Base-by-base conservation (phyloP, 2,113 vertebrate genomes). In the Notothenia coriiceps region DNA sequence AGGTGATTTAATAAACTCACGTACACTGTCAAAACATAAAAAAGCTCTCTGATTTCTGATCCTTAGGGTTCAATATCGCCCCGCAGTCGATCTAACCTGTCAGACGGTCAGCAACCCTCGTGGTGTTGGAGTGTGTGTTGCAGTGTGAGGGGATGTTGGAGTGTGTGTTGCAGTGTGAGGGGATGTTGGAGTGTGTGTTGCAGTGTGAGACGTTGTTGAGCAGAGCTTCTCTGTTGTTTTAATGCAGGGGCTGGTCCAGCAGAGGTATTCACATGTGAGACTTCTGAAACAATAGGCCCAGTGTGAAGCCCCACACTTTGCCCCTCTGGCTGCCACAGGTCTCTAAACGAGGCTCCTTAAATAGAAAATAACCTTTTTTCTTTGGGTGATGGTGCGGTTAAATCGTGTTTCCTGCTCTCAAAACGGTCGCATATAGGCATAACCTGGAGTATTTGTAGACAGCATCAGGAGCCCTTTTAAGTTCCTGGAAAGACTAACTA, bases 241-340 rank as follows among this genome's bases (percentile, higher is more conserved):
- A 93, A 91, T 90, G 74, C 81, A 71, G 77, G 84, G 84, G 83
- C 50, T 79, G 81, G 71, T 89, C 88, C 84, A 89, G 86, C 62
- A 74, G 84, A 93, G 92, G 87, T 89, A 92, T 92, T 94, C 94
- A 92, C 94, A 95, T 92, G 87, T 94, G 95, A 94, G 85, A 89
- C 83, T 87, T 71, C 79, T 84, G 88, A 94, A 94, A 95, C 94
- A 95, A 95, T 93, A 94, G 92, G 66, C 83, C 93, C 90, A 94
- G 91, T 95, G 94, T 95, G 91, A 87, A 93, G 92, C 85, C 70
- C 86, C 77, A 87, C 83, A 76, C 74, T 92, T 89, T 86, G 70
- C 88, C 88, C 87, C 81, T 79, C 66, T 82, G 84, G 73, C 91
- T 94, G 91, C 88, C 92, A 91, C 79, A 86, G 79, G 70, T 84